Conservation (phyloP, 2,113 vertebrate species). For the Trachemys scripta region DNA sequence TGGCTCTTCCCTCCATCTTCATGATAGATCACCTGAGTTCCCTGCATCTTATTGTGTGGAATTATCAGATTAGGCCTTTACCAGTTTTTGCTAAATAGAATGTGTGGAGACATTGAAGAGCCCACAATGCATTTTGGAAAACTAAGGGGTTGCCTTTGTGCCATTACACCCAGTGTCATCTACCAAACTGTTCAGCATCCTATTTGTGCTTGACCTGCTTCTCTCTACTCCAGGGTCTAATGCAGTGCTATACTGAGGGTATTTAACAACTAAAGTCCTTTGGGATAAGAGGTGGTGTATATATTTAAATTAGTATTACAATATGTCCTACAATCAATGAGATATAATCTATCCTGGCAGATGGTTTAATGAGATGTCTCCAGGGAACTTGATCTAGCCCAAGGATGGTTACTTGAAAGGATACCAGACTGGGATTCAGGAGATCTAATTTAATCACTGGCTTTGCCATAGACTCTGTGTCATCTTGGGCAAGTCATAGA, state of each 20-base stretch:
- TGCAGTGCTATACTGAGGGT: background rate
- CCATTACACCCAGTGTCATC: background rate
- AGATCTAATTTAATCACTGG: background rate
- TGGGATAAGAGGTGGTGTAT: background rate
- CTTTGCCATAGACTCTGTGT: background rate
- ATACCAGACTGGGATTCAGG: background rate
- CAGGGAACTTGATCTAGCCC: background rate
- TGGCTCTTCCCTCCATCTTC: background rate
- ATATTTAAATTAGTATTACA: background rate
- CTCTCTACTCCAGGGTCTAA: background rate
- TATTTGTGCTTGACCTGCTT: background rate
- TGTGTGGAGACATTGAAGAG: background rate
- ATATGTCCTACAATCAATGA: background rate
- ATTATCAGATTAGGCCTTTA: background rate
- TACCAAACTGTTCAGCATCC: background rate
- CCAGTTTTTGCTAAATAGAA: fast-evolving
- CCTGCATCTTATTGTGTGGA: background rate
- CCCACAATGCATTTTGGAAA: background rate
- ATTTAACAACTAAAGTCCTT: background rate
- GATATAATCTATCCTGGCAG: background rate
- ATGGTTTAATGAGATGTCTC: background rate
- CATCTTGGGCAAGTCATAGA: background rate
- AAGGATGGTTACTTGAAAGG: background rate
- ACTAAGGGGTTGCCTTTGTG: fast-evolving
- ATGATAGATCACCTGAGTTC: background rate